Evolutionary conservation across 2,113 vertebrate species (phyloP).

Genomic region (Hylia prasina): DNA sequence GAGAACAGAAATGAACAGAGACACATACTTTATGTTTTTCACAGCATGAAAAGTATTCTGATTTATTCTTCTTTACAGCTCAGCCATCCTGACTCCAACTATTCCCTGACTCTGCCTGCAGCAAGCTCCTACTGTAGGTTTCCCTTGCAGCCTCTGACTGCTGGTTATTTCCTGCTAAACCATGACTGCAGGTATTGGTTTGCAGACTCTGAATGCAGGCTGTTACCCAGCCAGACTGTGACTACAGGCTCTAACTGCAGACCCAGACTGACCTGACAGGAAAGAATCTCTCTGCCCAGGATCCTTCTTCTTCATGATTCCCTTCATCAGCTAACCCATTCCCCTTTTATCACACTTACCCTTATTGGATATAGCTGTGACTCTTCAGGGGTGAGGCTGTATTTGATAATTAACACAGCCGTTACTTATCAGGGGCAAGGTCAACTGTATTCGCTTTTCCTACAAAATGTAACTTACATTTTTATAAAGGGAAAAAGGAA

Average conservation of each 20-base stretch:
- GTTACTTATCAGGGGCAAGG: neutral
- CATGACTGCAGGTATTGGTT: neutral
- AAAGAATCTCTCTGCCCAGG: neutral
- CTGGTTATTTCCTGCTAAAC: too few species aligned
- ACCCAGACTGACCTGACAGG: neutral
- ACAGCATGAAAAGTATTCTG: neutral
- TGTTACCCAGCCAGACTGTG: neutral
- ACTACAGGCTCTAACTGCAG: neutral
- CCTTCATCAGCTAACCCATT: neutral
- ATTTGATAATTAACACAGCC: neutral
- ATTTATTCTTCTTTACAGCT: neutral
- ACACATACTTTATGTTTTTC: neutral
- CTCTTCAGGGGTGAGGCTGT: neutral
- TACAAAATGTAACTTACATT: neutral
- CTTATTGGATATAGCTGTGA: neutral
- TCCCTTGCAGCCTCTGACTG: neutral
- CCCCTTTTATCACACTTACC: neutral
- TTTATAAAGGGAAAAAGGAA: neutral
- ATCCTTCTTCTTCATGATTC: neutral
- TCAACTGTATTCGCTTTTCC: neutral
- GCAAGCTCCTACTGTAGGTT: neutral
- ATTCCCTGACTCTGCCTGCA: neutral
- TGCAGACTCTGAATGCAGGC: neutral
- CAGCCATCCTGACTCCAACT: neutral
- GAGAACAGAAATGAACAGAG: neutral